Percentiles rank a stretch among this genome's conserved stretches.
phyloP scores from a whole-genome alignment of 2,888 invertebrate genomes.

The Limnephilus marmoratus region DNA sequence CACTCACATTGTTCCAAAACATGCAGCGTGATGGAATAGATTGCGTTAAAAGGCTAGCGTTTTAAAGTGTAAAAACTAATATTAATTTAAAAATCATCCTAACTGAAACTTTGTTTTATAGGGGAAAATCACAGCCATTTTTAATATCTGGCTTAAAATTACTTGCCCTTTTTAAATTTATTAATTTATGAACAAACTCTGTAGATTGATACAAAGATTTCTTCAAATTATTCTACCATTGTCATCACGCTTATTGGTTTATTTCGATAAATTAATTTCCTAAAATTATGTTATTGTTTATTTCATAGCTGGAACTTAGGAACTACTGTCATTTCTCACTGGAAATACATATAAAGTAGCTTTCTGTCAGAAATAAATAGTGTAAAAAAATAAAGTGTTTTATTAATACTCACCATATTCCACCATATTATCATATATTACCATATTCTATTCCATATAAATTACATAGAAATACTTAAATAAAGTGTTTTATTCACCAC shows the following conservation, averaged over 20 bases:
- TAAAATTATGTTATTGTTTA: neutral
- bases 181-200: neutral
- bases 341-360: conserved; percentile 34
- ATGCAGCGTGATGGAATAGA: no score
- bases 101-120: neutral
- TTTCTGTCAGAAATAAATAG: conserved; percentile 42
- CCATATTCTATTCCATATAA: no score
- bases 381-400: conserved; percentile 3
- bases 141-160: neutral
- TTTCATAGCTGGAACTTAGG: conserved; percentile 4
- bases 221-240: neutral
- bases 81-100: neutral
- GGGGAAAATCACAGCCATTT: neutral
- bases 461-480: no score
- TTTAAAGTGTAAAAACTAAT: neutral
- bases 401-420: neutral
- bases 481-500: neutral
- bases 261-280: neutral
- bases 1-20: no score
- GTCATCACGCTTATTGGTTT: neutral
- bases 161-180: neutral
- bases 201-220: neutral
- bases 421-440: no score
- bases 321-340: conserved; percentile 20
- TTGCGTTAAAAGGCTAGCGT: no score